Evolutionary conservation across 2,797 vertebrate species (phyloP), one percentile per base, ranked within the genome.

Genomic region (Clarias fuscus): DNA sequence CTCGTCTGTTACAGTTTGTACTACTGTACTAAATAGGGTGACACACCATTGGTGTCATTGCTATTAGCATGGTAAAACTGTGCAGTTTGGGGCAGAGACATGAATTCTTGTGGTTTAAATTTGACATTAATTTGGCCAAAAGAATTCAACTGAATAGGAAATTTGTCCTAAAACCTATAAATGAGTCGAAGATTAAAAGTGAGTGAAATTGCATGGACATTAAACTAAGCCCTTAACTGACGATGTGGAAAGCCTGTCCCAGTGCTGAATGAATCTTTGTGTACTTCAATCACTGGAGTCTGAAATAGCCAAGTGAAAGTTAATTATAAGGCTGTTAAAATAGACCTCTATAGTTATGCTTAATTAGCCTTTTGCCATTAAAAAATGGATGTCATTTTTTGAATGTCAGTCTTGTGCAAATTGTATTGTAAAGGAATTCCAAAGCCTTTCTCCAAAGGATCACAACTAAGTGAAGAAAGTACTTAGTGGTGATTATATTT

Each of bases 241-340:
- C 64, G 27, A 84, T 77, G 71, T 64, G 17, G 65, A 79, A 83
- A 87, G 65, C 20, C 59, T 58, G 43, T 73, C 92, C 89, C 88
- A 84, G 88, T 90, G 90, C 93, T 94, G 91, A 93, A 92, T 91
- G 91, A 94, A 92, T 92, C 92, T 91, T 93, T 94, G 93, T 93
- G 91, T 92, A 94, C 91, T 93, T 93, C 92, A 92, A 90, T 85
- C 83, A 88, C 6, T 92, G 92, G 89, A 93, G 87, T 91, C 93
- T 91, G 91, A 92, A 84, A 84, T 90, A 92, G 91, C 90, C 91
- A 93, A 83, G 58, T 93, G 92, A 94, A 93, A 92, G 93, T 93
- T 93, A 92, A 88, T 89, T 90, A 94, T 94, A 94, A 93, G 86
- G 82, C 62, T 84, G 86, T 86, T 86, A 84, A 86, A 83, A 68